Base-by-base conservation (phyloP, 2,888 invertebrate species). In the Rhagonycha fulva region DNA sequence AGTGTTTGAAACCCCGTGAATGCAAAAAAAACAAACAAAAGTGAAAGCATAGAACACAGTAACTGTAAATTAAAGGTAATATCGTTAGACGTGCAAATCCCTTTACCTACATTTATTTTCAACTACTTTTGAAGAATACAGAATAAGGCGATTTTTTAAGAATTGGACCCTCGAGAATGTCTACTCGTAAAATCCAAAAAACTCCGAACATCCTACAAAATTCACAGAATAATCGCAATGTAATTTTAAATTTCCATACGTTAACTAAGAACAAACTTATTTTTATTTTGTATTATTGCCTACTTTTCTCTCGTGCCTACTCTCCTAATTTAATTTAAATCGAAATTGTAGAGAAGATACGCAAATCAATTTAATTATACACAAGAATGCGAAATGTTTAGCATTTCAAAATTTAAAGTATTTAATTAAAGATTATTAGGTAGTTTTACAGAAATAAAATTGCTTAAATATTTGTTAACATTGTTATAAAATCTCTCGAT, bases 201-300 rank as follows among this genome's bases (percentile, higher is more conserved):
- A 72, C 67, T 67, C 68, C 9, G 68, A 67, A 68, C 72, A 72
- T 68, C 28, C 72, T 30, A 61, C 68, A 14, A 72, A 72, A 72
- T 72, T 68, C 68, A 72, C 72, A 68, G 68, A 72, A 68, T 68
- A 28, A 68, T 68, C 60, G 68, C 62, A 68, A 72, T 72, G 72
- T 62, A 72, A 72, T 72, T 72, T 72, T 72, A 72, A 72, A 68
- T 68, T 72, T 62, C 72, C 66, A 67, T 72, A 72, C 14, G 67
- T 60, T 72, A 72, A 68, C 68, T 68, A 68, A 14, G 12, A 68
- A 30, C 30, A 68, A 30, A 14, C 30, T 19, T 68, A 24, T 26
- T 24, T 66, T 66, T 66, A 26, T 23, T 66, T 26, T 23, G 5
- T 66, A 66, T 66, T 24, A 66, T 66, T 66, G 24, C 24, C 12